These are phyloP conservation scores for Drosophila mauritiana DNA, from an alignment of 1,140 invertebrate species.

Conservation along the genomic window DNA sequence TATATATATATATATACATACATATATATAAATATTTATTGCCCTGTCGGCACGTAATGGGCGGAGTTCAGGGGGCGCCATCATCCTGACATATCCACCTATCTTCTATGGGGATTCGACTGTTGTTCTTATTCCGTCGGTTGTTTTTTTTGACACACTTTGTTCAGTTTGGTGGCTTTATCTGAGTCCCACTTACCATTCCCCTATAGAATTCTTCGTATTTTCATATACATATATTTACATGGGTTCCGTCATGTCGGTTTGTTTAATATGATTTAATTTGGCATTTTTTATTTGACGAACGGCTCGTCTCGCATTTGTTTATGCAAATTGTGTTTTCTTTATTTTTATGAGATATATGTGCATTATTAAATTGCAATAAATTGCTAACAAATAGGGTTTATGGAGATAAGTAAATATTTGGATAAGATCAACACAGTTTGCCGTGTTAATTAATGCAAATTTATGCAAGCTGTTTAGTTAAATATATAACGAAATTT, in stretches of 20 bases:
- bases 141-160: conserved; percentile 48
- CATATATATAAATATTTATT: conserved; percentile 56
- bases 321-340: conserved; percentile 62
- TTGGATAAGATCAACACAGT: background rate
- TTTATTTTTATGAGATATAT: conserved; percentile 5
- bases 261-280: conserved; percentile 74
- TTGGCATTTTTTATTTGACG: conserved; percentile 57
- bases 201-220: conserved; percentile 1
- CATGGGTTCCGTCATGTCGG: conserved; percentile 24
- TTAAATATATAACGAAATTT: background rate
- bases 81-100: conserved; percentile 43
- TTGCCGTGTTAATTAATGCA: background rate
- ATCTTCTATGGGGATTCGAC: conserved; percentile 16
- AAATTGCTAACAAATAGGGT: conserved; percentile 16
- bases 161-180: conserved; percentile 44
- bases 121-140: conserved; percentile 28
- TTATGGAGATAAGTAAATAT: conserved; percentile 1
- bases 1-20: conserved; percentile 50
- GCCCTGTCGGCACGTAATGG: conserved; percentile 50
- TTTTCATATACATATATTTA: conserved; percentile 23
- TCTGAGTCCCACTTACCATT: conserved; percentile 4
- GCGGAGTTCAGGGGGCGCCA: conserved; percentile 18
- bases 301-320: conserved; percentile 45
- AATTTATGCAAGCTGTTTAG: conserved; percentile 7
- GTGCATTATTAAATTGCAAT: conserved; percentile 14